Conservation (phyloP, 2,797 vertebrate genomes). For the Sebastes miniatus region DNA sequence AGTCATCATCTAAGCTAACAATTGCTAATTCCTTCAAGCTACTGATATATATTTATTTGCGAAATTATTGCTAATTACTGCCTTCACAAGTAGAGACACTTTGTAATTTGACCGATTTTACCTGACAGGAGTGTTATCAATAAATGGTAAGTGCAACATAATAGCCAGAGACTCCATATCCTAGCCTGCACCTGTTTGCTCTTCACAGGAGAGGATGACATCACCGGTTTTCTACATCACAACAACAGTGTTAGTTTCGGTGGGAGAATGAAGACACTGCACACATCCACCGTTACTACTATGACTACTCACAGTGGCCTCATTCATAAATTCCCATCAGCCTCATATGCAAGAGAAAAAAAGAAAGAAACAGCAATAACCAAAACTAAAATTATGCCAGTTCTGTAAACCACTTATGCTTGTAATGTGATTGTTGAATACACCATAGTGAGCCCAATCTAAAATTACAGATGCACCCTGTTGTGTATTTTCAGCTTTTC, state of each 20-base stretch:
- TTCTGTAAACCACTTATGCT: not conserved
- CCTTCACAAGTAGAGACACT: not conserved
- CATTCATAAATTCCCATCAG: conserved; percentile 51
- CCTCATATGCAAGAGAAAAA: not conserved
- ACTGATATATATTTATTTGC: not conserved
- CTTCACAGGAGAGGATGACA: conserved; percentile 34
- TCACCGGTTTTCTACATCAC: conserved; percentile 22
- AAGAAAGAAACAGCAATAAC: not conserved
- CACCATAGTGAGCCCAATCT: not conserved
- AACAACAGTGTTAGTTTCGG: conserved; percentile 19
- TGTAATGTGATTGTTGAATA: not conserved
- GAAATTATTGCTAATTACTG: not conserved
- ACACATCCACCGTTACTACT: not conserved
- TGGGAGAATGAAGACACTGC: not conserved
- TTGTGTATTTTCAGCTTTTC: not conserved
- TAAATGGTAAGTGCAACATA: not conserved
- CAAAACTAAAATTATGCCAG: not conserved
- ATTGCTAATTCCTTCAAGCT: not conserved
- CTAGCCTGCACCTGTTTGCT: conserved; percentile 45
- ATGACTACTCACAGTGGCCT: not conserved
- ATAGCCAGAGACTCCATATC: not conserved
- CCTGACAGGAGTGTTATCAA: conserved; percentile 7
- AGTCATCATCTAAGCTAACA: not conserved
- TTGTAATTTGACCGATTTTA: not conserved
- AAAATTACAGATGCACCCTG: not conserved